Conservation (phyloP, 2,888 invertebrate species). For the Xestobium rufovillosum region DNA sequence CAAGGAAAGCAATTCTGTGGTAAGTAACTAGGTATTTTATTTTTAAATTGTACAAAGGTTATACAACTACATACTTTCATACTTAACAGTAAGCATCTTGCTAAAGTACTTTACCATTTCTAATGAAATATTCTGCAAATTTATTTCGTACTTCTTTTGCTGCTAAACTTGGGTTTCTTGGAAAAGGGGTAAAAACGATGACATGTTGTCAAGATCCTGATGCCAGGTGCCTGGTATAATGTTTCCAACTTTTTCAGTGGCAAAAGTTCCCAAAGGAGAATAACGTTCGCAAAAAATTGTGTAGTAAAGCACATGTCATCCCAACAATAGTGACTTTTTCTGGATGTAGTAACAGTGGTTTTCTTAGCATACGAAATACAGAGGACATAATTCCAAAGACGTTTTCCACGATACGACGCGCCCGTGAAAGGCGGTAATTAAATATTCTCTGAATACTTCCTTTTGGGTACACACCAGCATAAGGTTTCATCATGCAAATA, state of each 20-base stretch:
- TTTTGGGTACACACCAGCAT: constrained; percentile 13
- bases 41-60: background rate
- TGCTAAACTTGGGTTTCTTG: constrained; percentile 15
- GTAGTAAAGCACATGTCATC: constrained; percentile 22
- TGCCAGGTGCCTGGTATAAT: constrained; percentile 13
- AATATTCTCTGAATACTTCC: constrained; percentile 20
- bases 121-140: constrained; percentile 15
- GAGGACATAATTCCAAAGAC: constrained; percentile 17
- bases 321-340: constrained; percentile 23
- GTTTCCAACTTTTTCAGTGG: constrained; percentile 21
- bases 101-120: constrained; percentile 12
- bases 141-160: constrained; percentile 13
- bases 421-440: constrained; percentile 28
- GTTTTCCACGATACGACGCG: constrained; percentile 26
- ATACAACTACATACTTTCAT: constrained; percentile 4
- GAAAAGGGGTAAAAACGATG: constrained; percentile 7
- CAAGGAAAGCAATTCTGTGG: constrained; percentile 11
- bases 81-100: constrained; percentile 12
- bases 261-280: constrained; percentile 23
- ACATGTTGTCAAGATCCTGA: background rate
- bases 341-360: constrained; percentile 25
- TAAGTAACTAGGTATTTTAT: constrained; percentile 7
- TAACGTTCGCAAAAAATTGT: constrained; percentile 27
- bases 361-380: constrained; percentile 23
- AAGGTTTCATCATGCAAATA: constrained; percentile 22